These are phyloP conservation scores for Drosophila nigrodunni DNA, from an alignment of 1,140 invertebrate genomes.

Conservation along the genomic window DNA sequence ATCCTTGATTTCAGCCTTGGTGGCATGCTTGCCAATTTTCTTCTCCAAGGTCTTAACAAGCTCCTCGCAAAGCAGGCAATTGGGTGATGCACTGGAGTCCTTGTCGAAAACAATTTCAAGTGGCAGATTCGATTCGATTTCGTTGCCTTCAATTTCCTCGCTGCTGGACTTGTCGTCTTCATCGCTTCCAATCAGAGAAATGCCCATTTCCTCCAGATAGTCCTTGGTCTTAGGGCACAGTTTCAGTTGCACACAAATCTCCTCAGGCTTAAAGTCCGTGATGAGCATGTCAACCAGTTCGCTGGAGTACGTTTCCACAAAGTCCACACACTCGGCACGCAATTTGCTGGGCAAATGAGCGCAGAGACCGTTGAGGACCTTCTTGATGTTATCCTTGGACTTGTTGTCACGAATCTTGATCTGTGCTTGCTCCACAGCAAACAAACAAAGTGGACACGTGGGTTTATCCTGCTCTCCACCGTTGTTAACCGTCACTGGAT, in stretches of 20 bases:
- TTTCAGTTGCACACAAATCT: conserved; percentile 91
- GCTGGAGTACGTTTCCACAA: conserved; percentile 91
- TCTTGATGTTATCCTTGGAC: conserved; percentile 88
- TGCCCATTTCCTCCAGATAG: conserved; percentile 67
- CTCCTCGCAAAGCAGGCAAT: conserved; percentile 77
- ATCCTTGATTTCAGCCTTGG: conserved; percentile 67
- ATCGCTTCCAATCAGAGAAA: conserved; percentile 53
- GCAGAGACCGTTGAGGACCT: conserved; percentile 91
- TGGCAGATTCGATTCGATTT: conserved; percentile 58
- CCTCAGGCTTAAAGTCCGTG: conserved; percentile 90
- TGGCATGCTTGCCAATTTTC: conserved; percentile 61
- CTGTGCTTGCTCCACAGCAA: conserved; percentile 89
- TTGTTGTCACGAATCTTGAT: conserved; percentile 76
- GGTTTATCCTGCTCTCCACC: conserved; percentile 85
- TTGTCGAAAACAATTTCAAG: conserved; percentile 74
- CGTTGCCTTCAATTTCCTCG: conserved; percentile 59
- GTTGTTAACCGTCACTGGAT: conserved; percentile 71
- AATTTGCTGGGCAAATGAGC: conserved; percentile 88
- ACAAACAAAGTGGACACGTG: conserved; percentile 92
- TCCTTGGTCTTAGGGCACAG: conserved; percentile 87
- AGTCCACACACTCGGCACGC: conserved; percentile 88
- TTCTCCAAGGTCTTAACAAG: conserved; percentile 74
- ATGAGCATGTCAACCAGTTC: conserved; percentile 91
- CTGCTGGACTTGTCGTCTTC: conserved; percentile 54
- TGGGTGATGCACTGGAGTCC: conserved; percentile 53